Evolutionary conservation across 2,113 vertebrate genomes (phyloP).

Genomic region (Urocynchramus pylzowi): DNA sequence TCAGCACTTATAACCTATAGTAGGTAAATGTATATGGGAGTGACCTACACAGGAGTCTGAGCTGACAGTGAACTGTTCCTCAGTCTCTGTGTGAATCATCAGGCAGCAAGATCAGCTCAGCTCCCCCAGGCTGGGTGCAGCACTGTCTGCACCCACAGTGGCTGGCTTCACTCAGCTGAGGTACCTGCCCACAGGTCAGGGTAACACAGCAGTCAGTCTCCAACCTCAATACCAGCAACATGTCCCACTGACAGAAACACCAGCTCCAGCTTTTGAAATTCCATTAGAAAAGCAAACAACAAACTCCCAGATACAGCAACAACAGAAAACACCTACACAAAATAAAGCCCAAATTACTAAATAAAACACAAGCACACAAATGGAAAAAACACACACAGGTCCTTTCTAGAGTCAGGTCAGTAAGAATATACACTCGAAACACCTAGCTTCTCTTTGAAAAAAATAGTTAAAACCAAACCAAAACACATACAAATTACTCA

Average conservation of each 20-base stretch:
- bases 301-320: neutral
- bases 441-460: neutral
- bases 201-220: neutral
- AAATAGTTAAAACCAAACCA: neutral
- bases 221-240: neutral
- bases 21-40: neutral
- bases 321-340: neutral
- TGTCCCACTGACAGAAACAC: neutral
- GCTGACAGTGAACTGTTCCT: neutral
- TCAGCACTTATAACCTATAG: neutral
- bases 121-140: neutral
- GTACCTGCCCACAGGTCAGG: neutral
- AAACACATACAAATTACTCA: neutral
- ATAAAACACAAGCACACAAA: neutral
- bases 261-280: neutral
- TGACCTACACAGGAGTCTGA: neutral
- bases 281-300: neutral
- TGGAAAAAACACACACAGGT: neutral
- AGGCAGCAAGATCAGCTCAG: neutral
- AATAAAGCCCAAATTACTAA: neutral
- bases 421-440: neutral
- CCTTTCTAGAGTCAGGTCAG: neutral
- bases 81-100: neutral
- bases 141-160: rapidly evolving
- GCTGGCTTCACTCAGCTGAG: neutral